Base-by-base conservation (phyloP, 2,113 vertebrate genomes). In the Diadophis punctatus region DNA sequence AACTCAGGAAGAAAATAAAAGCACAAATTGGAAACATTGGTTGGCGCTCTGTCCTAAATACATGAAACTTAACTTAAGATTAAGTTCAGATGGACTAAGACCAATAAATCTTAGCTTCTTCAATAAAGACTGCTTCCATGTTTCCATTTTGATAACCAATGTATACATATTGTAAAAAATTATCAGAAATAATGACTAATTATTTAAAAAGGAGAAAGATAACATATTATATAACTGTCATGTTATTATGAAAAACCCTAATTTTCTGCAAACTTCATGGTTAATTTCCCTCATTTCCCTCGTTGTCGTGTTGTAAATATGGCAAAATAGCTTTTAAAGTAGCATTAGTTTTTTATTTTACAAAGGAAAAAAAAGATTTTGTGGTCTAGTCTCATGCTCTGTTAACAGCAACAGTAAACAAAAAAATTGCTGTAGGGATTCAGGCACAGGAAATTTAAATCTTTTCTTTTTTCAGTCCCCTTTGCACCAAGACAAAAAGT, bases 341-440 rank as follows among this genome's bases (percentile, higher is more conserved):
- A 89, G 74, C 49, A 27, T 60, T 89, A 87, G 25, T 27, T 74
- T 93, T 88, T 88, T 60, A 80, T n/a, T 92, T 63, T 88, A 95
- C 94, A 95, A 90, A 85, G 89, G 9, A 11, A 11, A 51, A 53
- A 86, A 39, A 88, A 63, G 20, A 80, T 30, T 14, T 91, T 20
- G 53, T 88, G 23, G 93, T 27, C 46, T 87, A 92, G 22, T 93
- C 52, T 39, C 53, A 43, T 86, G n/a, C 55, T 30, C 92, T 90
- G 89, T 93, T 60, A 90, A 93, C 90, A 93, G 43, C 95, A 93
- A 80, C n/a, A 92, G 52, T 53, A 91, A 90, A 85, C 68, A 68
- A 49, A 84, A 92, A 85, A 85, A 49, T 86, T 9, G 94, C 58
- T 93, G 91, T 7, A 86, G 84, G 93, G 53, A 95, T 74, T 88